Conservation (phyloP, 92 coral and sea anemone species). For the Phymanthus crucifer region DNA sequence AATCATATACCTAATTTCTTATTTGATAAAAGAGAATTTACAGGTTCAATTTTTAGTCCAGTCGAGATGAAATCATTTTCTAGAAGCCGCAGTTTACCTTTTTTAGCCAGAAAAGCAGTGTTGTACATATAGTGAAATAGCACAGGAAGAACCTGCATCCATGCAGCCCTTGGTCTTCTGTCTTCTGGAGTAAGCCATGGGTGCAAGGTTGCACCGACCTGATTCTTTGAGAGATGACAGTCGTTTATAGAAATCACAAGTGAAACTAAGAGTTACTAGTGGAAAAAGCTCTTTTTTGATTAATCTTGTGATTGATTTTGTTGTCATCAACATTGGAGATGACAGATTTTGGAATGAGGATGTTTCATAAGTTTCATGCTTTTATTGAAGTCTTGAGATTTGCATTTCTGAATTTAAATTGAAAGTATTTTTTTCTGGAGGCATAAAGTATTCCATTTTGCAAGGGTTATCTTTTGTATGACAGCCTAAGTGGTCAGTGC, state of each 20-base stretch:
- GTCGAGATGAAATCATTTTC: slow-evolving; percentile 32
- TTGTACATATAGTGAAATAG: slow-evolving; percentile 17
- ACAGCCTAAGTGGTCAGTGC: background rate
- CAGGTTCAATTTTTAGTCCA: slow-evolving; percentile 36
- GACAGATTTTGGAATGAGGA: background rate
- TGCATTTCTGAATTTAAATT: background rate
- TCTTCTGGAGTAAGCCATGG: background rate
- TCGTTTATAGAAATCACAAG: slow-evolving; percentile 10
- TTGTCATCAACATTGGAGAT: background rate
- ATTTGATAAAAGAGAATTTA: slow-evolving; percentile 29
- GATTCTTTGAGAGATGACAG: background rate
- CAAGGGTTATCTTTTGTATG: slow-evolving; percentile 1
- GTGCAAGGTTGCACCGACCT: background rate
- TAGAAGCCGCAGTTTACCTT: slow-evolving; percentile 15
- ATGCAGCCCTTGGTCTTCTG: background rate
- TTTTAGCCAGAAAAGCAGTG: slow-evolving; percentile 19
- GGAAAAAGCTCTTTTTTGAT: background rate
- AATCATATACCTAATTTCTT: slow-evolving; percentile 27
- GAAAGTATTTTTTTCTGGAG: slow-evolving; percentile 4
- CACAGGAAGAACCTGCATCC: background rate
- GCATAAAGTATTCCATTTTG: background rate
- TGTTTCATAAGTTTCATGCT: background rate
- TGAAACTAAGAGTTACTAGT: background rate
- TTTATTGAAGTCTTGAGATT: slow-evolving; percentile 4
- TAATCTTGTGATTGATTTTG: background rate